Conservation (phyloP, 2,888 invertebrate species). For the Elaeidobius kamerunicus region DNA sequence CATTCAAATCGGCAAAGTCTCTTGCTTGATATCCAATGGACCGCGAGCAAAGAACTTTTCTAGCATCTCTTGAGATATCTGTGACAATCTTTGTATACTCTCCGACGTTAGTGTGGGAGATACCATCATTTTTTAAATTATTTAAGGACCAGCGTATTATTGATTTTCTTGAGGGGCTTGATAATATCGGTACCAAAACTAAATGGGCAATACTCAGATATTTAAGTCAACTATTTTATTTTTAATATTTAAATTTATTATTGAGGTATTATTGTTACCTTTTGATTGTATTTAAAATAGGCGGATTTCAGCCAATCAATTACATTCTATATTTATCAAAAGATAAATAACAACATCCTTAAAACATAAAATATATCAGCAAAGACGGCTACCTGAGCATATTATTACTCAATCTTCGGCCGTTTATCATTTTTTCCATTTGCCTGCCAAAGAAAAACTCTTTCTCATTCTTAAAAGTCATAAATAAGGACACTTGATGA, state of each 20-base stretch:
- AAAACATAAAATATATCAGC: slow-evolving; percentile 40
- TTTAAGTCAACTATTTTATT: no score
- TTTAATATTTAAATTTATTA: no score
- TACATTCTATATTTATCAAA: no score
- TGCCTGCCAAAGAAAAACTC: slow-evolving; percentile 31
- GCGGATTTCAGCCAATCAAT: no score
- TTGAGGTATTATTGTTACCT: no score
- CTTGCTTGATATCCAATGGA: slow-evolving; percentile 37
- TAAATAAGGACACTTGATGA: slow-evolving; percentile 28
- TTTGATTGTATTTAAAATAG: no score
- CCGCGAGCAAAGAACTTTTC: slow-evolving; percentile 32
- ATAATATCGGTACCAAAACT: no score
- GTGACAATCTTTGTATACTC: slow-evolving; percentile 30
- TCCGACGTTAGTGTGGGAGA: slow-evolving; percentile 27
- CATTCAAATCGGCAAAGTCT: slow-evolving; percentile 42
- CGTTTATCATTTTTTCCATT: slow-evolving; percentile 42
- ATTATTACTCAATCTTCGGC: slow-evolving; percentile 41
- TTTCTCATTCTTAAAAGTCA: slow-evolving; percentile 25
- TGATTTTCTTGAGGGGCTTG: no score
- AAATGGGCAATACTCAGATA: no score
- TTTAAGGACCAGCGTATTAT: no score
- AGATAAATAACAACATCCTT: slow-evolving; percentile 42
- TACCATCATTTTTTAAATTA: slow-evolving; percentile 13
- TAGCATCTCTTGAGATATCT: slow-evolving; percentile 24
- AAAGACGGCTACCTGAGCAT: slow-evolving; percentile 41